Conservation (phyloP, 2,797 vertebrate genomes). For the Champsocephalus esox region DNA sequence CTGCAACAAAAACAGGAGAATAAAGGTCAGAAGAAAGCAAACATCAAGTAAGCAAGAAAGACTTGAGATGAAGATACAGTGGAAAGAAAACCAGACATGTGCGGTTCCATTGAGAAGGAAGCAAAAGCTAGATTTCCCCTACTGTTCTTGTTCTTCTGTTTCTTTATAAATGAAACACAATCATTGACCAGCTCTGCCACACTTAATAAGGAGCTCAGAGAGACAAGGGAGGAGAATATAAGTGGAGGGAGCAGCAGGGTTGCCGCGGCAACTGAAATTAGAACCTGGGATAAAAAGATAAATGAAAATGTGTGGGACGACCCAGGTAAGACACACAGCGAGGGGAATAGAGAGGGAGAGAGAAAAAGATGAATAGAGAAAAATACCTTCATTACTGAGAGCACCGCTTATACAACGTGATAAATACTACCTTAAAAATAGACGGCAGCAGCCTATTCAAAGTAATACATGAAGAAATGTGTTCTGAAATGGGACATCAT, state of each 20-base stretch:
- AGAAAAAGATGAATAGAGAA: conserved; percentile 2
- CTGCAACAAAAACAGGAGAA: conserved; percentile 6
- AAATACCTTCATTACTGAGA: conserved; percentile 10
- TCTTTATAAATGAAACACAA: conserved; percentile 60
- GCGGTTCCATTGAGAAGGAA: conserved; percentile 31
- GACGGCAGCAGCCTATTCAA: conserved; percentile 14
- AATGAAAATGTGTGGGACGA: conserved; percentile 59
- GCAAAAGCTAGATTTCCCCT: not conserved
- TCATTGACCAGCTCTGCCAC: conserved; percentile 64
- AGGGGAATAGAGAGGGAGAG: conserved; percentile 28
- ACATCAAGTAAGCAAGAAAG: conserved; percentile 13
- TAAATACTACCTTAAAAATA: conserved; percentile 25
- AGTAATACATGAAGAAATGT: not conserved
- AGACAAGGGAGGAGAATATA: conserved; percentile 36
- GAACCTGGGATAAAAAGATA: conserved; percentile 64
- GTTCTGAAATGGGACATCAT: conserved; percentile 8
- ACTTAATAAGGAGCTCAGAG: conserved; percentile 63
- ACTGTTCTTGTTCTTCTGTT: not conserved
- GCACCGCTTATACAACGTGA: conserved; percentile 2
- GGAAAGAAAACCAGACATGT: conserved; percentile 13
- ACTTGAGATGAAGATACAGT: conserved; percentile 23
- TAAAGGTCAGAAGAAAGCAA: conserved; percentile 3
- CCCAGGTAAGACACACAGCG: conserved; percentile 63
- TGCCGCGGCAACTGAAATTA: conserved; percentile 78
- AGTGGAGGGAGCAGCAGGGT: conserved; percentile 61